Conservation (phyloP, 1,140 invertebrate species). For the Trichonephila clavipes region DNA sequence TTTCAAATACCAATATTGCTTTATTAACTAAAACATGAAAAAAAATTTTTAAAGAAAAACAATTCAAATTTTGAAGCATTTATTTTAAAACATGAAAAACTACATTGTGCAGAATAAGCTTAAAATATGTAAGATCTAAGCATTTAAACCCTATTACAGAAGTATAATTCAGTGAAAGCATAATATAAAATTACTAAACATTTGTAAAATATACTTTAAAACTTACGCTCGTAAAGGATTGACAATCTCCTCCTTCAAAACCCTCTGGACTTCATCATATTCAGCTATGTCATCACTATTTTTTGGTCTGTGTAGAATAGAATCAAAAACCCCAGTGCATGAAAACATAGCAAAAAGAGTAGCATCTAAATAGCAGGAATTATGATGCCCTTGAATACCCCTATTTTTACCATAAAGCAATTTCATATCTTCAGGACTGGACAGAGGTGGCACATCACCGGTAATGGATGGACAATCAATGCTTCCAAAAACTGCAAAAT, state of each 20-base stretch:
- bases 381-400: conserved; percentile 98
- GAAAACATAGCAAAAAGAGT: conserved; percentile 98
- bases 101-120: too few species aligned
- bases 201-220: not conserved
- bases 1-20: too few species aligned
- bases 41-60: too few species aligned
- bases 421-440: conserved; percentile 78
- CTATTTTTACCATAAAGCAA: conserved; percentile 81
- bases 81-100: too few species aligned
- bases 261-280: conserved; percentile 92
- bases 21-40: too few species aligned
- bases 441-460: conserved; percentile 90
- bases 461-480: conserved; percentile 88
- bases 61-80: too few species aligned
- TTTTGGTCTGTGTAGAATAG: conserved; percentile 88
- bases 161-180: too few species aligned
- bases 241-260: conserved; percentile 96
- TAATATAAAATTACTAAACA: too few species aligned
- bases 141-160: too few species aligned
- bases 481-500: conserved; percentile 82
- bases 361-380: conserved; percentile 98
- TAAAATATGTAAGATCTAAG: too few species aligned
- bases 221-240: conserved; percentile 89
- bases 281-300: conserved; percentile 88
- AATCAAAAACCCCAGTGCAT: conserved; percentile 96